Conservation (phyloP, 2,888 invertebrate species). For the Alloplasta piceator region DNA sequence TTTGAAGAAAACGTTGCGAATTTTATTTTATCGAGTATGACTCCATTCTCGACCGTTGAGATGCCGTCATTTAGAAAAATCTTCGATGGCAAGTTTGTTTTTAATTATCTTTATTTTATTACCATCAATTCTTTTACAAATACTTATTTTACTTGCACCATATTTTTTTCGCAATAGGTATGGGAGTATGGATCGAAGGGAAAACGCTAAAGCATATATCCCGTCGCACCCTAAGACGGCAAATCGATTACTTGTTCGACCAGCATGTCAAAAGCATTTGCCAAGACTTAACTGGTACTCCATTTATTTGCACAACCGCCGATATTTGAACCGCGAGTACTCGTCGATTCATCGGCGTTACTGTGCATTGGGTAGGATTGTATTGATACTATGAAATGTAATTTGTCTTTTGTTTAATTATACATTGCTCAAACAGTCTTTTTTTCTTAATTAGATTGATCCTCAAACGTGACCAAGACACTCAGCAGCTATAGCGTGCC, state of each 20-base stretch:
- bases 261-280: too few relatives aligned
- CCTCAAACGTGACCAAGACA: background rate
- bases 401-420: too few relatives aligned
- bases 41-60: constrained; percentile 1
- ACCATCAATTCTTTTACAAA: background rate
- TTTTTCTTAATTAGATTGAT: constrained; percentile 5
- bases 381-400: too few relatives aligned
- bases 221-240: background rate
- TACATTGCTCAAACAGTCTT: background rate
- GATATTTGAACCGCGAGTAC: too few relatives aligned
- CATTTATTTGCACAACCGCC: too few relatives aligned
- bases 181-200: too few relatives aligned
- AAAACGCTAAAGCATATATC: too few relatives aligned
- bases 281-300: too few relatives aligned
- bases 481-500: constrained; percentile 20
- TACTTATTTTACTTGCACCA: background rate
- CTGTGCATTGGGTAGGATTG: too few relatives aligned
- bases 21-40: constrained; percentile 1
- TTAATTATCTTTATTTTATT: background rate
- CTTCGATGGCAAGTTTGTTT: background rate
- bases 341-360: too few relatives aligned
- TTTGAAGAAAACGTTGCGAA: constrained; percentile 1
- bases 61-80: constrained; percentile 3
- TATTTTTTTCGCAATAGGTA: background rate
- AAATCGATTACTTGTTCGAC: background rate